Base-by-base conservation (phyloP, 2,797 vertebrate genomes). In the Pangasius sanitwongsei region DNA sequence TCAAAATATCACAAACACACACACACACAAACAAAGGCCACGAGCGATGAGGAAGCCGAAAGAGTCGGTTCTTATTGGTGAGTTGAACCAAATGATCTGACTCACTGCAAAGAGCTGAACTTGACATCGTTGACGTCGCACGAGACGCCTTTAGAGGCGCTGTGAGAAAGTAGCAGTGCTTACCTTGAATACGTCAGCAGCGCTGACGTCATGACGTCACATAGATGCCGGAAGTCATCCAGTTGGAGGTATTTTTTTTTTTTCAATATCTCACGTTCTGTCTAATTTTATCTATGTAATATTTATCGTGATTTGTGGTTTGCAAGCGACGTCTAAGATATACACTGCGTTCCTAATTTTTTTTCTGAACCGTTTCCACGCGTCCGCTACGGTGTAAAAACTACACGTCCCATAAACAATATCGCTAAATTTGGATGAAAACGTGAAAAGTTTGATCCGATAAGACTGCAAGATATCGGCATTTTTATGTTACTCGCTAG, bases 341-440 rank as follows among this genome's bases (percentile, higher is more conserved):
- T 28, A 23, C 20, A 59, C 31, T 6, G 31, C 34, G 15, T 65
- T 44, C 34, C 23, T 83, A 9, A 41, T 50, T 50, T 31, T 95
- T 95, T 95, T 93, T 57, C 3, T 94, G 94, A 91, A 94, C 95
- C 92, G 95, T 93, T 95, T 96, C 95, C 92, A 92, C 91, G 94
- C 95, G 94, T 96, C 95, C 28, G 0, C 4, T 50, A 3, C 50
- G 1, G 59, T 78, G 2, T 75, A n/a, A 86, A 78, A 87, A 80
- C 86, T 87, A 87, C 86, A 87, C 44, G 4, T 65, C 86, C 74
- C 86, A 87, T 23, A 55, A 67, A 20, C 41, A 34, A 34, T 34
- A 34, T 34, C 34, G 34, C 34, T 34, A 34, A 34, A 1, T 34
- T 34, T 34, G 34, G 34, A 34, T 34, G 34, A 34, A 34, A 34